Conservation (phyloP, 2,888 invertebrate species). For the Ochropacha duplaris region DNA sequence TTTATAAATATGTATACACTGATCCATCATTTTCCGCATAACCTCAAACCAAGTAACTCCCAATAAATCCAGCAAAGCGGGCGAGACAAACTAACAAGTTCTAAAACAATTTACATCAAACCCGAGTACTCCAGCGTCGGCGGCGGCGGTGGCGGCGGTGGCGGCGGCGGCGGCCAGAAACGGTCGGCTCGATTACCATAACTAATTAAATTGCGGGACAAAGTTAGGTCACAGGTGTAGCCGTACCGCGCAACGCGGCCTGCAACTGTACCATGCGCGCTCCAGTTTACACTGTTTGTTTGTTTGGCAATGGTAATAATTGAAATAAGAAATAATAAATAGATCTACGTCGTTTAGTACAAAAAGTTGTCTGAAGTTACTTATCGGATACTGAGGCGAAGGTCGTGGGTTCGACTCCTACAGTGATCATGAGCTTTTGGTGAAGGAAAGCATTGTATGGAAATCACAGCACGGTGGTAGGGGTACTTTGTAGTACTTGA, state of each 20-base stretch:
- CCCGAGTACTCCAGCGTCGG: conserved; percentile 9
- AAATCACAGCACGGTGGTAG: no score
- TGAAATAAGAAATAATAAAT: not conserved
- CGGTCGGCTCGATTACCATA: conserved; percentile 53
- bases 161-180: conserved; percentile 28
- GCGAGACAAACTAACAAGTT: conserved; percentile 32
- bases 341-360: not conserved
- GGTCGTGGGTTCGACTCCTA: no score
- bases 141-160: no score
- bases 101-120: conserved; percentile 41
- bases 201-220: conserved; percentile 55
- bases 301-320: not conserved
- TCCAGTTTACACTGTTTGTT: not conserved
- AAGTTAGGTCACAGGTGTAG: conserved; percentile 54
- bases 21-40: not conserved
- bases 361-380: no score
- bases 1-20: no score
- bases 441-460: no score
- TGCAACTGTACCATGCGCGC: not conserved
- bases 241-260: conserved; percentile 13
- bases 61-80: conserved; percentile 3
- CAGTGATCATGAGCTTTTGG: no score
- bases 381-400: no score
- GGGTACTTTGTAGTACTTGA: no score
- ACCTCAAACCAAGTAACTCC: conserved; percentile 4